phyloP scores from a whole-genome alignment of 1,140 invertebrate species.

The Chrysomallon squamiferum region DNA sequence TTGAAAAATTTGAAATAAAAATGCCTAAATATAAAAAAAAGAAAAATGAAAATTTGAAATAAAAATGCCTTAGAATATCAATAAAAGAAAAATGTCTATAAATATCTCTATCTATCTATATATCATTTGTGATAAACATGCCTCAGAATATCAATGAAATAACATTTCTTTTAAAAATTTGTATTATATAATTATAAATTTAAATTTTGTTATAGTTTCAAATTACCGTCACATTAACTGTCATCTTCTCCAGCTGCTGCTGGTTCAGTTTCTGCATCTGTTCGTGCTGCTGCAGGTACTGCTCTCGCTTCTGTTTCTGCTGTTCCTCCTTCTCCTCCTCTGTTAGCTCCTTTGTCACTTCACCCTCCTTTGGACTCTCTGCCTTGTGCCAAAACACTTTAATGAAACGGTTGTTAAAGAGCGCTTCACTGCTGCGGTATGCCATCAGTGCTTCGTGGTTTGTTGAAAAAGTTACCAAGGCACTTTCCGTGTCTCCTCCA shows the following conservation, averaged over 20 bases:
- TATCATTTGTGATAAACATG: too few relatives aligned
- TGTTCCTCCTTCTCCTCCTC: constrained; percentile 4
- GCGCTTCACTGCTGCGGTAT: constrained; percentile 92
- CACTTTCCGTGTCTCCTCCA: constrained; percentile 90
- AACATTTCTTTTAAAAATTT: too few relatives aligned
- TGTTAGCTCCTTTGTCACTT: neutral
- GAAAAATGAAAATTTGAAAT: too few relatives aligned
- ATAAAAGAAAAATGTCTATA: too few relatives aligned
- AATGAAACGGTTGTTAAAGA: constrained; percentile 89
- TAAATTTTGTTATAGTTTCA: too few relatives aligned
- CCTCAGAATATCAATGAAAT: too few relatives aligned
- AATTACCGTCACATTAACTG: neutral
- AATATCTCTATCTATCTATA: too few relatives aligned
- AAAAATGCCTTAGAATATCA: too few relatives aligned
- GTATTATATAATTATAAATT: too few relatives aligned
- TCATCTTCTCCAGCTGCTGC: constrained; percentile 3
- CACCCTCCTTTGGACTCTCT: neutral
- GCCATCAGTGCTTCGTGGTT: constrained; percentile 90
- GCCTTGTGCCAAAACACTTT: constrained; percentile 71
- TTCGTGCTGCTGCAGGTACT: neutral
- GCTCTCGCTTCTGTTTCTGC: constrained; percentile 2
- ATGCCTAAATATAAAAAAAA: too few relatives aligned
- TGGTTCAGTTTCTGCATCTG: constrained; percentile 1
- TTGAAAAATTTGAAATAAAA: too few relatives aligned
- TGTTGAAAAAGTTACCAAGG: constrained; percentile 88